These are phyloP conservation scores for Phalacrocorax pelagicus DNA, from an alignment of 2,113 vertebrate species.

Conservation along the genomic window DNA sequence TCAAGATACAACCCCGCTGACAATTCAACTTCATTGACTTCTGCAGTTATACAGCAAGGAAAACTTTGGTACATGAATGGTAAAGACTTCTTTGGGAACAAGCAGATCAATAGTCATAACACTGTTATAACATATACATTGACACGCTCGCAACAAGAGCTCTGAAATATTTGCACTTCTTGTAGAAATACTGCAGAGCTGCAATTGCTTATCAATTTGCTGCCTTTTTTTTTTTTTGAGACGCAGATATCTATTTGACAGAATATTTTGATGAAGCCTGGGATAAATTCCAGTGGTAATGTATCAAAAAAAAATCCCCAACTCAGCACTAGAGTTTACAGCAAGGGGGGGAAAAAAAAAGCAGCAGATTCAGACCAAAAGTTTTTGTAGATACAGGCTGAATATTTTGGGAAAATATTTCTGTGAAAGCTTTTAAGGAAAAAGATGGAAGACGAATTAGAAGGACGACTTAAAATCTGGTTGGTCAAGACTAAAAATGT, in stretches of 20 bases:
- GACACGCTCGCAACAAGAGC: not conserved
- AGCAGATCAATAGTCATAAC: constrained; percentile 51
- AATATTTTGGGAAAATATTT: not conserved
- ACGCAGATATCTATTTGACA: not conserved
- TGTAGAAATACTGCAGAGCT: not conserved
- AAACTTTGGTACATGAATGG: not conserved
- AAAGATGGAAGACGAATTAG: not conserved
- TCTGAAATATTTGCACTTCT: constrained; percentile 33
- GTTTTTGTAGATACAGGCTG: not conserved
- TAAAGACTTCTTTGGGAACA: constrained; percentile 37
- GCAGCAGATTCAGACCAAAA: not conserved
- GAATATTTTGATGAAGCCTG: not conserved
- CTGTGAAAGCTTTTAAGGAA: not conserved
- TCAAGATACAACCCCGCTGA: not conserved
- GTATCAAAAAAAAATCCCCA: not conserved
- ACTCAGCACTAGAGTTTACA: not conserved
- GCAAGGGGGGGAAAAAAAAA: rapidly evolving
- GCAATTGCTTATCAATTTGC: not conserved
- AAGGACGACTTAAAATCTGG: not conserved
- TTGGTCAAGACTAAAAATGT: not conserved
- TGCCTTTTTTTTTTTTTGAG: not conserved
- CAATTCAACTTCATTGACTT: not conserved
- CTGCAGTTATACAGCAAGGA: not conserved
- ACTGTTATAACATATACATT: not conserved
- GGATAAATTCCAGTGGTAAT: not conserved